Evolutionary conservation across 2,888 invertebrate genomes (phyloP).

Genomic region (Creontiades dilutus): DNA sequence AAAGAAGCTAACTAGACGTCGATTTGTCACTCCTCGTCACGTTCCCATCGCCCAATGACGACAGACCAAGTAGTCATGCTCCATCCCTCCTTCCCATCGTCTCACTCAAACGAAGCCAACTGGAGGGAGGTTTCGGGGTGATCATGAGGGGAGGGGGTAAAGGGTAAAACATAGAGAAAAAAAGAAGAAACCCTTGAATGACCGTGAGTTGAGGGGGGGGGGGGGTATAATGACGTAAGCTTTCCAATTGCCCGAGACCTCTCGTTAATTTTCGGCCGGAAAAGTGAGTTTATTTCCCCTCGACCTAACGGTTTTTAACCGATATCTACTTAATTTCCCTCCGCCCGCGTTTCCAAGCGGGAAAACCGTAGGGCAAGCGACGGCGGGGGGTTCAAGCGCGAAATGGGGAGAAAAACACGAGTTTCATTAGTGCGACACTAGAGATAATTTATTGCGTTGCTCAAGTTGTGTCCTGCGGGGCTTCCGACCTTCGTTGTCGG

Average conservation of each 20-base stretch:
- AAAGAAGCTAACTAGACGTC: too few relatives aligned
- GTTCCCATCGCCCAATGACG: too few relatives aligned
- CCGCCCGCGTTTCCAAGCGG: not conserved
- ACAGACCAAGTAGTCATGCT: too few relatives aligned
- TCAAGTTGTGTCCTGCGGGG: constrained; percentile 36
- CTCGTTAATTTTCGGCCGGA: not conserved
- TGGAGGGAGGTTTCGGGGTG: too few relatives aligned
- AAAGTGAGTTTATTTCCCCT: constrained; percentile 28
- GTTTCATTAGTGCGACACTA: constrained; percentile 39
- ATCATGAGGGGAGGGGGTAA: too few relatives aligned
- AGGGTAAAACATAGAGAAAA: too few relatives aligned
- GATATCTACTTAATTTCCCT: constrained; percentile 14
- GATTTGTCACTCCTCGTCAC: too few relatives aligned
- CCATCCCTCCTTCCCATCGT: too few relatives aligned
- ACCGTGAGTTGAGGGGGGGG: too few relatives aligned
- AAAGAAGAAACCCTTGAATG: too few relatives aligned
- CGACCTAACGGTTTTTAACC: constrained; percentile 31
- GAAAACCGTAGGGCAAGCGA: not conserved
- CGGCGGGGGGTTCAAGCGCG: not conserved
- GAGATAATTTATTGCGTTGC: constrained; percentile 33
- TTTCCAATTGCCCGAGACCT: not conserved
- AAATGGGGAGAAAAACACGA: constrained; percentile 27
- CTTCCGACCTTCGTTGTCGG: constrained; percentile 17
- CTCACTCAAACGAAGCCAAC: too few relatives aligned
- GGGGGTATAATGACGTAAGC: not conserved